Percentiles rank a stretch among this genome's conserved stretches.
Evolutionary conservation across 2,888 invertebrate genomes (phyloP).

Genomic region (Drosophila mulleri): DNA sequence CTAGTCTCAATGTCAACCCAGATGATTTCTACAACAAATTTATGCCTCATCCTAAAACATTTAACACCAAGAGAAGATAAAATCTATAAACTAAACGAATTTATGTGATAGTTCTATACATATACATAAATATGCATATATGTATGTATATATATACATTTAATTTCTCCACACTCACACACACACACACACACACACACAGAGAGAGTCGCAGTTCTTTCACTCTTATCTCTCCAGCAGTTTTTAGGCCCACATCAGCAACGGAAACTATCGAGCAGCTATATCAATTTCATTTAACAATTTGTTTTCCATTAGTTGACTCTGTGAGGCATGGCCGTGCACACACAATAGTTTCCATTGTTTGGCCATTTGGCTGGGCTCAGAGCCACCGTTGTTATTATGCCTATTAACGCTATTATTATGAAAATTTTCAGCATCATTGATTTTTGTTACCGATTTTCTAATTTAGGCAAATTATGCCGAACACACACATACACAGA

Average conservation of each 20-base stretch:
- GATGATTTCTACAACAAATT: not conserved
- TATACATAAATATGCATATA: not conserved
- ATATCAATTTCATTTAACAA: constrained; percentile 69
- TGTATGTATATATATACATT: not conserved
- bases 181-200: not conserved
- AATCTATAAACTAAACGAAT: constrained; percentile 16
- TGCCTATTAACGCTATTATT: constrained; percentile 77
- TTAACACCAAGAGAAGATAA: not conserved
- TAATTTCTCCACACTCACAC: not conserved
- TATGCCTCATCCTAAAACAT: not conserved
- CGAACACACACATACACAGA: constrained; percentile 20
- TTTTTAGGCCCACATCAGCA: not conserved
- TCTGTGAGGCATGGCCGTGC: constrained; percentile 37
- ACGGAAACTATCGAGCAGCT: constrained; percentile 14
- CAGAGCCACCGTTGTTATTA: constrained; percentile 66
- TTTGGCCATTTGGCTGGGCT: constrained; percentile 35
- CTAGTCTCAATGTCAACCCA: not conserved
- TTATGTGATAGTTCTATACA: constrained; percentile 8
- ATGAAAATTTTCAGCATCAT: constrained; percentile 82
- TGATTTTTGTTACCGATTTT: constrained; percentile 80
- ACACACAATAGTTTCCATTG: constrained; percentile 51
- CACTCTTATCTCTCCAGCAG: constrained; percentile 24
- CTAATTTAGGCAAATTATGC: constrained; percentile 81
- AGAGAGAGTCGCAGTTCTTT: constrained; percentile 4
- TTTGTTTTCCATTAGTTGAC: constrained; percentile 69